Conservation (phyloP, 2,888 invertebrate species). For the Platypus cylindrus region DNA sequence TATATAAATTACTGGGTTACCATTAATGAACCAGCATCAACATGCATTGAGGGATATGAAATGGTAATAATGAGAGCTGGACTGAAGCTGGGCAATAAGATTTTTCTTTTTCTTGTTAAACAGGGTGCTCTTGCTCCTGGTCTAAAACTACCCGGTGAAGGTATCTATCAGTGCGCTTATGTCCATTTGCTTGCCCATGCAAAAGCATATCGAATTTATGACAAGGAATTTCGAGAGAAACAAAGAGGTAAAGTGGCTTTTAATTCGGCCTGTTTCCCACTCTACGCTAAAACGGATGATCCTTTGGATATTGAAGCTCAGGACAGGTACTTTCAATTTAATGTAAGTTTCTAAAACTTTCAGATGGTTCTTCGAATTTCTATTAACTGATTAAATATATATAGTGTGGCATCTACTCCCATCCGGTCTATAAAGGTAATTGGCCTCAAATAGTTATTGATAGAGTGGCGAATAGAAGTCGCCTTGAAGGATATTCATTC, state of each 20-base stretch:
- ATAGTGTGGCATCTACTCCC: too few relatives aligned
- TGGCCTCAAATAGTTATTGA: constrained; percentile 53
- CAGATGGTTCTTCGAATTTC: too few relatives aligned
- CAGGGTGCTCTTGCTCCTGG: constrained; percentile 11
- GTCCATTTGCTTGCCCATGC: constrained; percentile 55
- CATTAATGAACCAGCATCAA: constrained; percentile 12
- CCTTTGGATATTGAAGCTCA: background rate
- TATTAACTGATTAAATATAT: too few relatives aligned
- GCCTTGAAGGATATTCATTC: constrained; percentile 31
- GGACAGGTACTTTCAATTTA: background rate
- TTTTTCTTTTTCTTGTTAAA: background rate
- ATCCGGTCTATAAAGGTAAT: constrained; percentile 52
- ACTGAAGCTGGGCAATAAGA: background rate
- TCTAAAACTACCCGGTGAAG: constrained; percentile 7
- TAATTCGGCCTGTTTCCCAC: background rate
- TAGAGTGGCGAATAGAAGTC: constrained; percentile 43
- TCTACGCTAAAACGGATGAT: background rate
- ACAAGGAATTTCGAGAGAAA: constrained; percentile 41
- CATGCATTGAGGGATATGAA: constrained; percentile 9
- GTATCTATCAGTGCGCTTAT: constrained; percentile 47
- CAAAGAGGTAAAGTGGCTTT: constrained; percentile 37
- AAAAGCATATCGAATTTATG: constrained; percentile 49
- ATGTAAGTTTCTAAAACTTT: background rate
- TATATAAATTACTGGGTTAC: constrained; percentile 14
- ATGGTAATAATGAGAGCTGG: constrained; percentile 2